Conservation (phyloP, 2,888 invertebrate genomes). For the Bembecia ichneumoniformis region DNA sequence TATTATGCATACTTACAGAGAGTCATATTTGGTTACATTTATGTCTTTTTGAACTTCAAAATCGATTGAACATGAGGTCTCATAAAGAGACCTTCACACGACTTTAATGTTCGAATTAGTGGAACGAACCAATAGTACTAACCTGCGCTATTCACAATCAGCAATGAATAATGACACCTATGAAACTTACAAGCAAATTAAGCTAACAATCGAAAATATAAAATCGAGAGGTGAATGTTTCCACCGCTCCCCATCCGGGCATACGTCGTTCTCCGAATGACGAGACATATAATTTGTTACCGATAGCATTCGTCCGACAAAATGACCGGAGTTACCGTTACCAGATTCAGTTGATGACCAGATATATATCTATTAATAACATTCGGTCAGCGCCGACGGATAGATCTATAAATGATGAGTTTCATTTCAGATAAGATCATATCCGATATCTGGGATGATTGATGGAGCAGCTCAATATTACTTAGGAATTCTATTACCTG, state of each 20-base stretch:
- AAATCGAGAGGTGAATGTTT: not conserved
- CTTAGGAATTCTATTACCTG: constrained; percentile 63
- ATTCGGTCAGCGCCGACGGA: constrained; percentile 61
- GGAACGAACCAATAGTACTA: too few relatives aligned
- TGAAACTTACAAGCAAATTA: not conserved
- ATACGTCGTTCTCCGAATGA: constrained; percentile 18
- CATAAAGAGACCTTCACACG: too few relatives aligned
- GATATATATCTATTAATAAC: constrained; percentile 71
- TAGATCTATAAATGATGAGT: constrained; percentile 72
- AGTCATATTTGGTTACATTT: too few relatives aligned
- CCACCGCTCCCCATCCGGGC: not conserved
- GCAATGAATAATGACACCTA: not conserved
- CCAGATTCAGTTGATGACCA: constrained; percentile 63
- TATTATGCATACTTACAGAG: too few relatives aligned
- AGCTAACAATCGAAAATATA: not conserved
- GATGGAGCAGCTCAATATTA: constrained; percentile 54
- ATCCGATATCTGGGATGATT: constrained; percentile 59
- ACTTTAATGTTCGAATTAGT: too few relatives aligned
- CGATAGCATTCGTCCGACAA: constrained; percentile 47
- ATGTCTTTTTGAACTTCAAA: too few relatives aligned
- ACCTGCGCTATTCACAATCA: too few relatives aligned
- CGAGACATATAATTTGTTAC: constrained; percentile 59
- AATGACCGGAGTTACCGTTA: constrained; percentile 59
- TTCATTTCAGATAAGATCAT: constrained; percentile 70
- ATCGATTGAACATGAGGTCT: too few relatives aligned